A percentile compares a stretch with the other conserved stretches of the same genome.
phyloP scores from a whole-genome alignment of 2,888 invertebrate genomes.

The Idaea aversata region DNA sequence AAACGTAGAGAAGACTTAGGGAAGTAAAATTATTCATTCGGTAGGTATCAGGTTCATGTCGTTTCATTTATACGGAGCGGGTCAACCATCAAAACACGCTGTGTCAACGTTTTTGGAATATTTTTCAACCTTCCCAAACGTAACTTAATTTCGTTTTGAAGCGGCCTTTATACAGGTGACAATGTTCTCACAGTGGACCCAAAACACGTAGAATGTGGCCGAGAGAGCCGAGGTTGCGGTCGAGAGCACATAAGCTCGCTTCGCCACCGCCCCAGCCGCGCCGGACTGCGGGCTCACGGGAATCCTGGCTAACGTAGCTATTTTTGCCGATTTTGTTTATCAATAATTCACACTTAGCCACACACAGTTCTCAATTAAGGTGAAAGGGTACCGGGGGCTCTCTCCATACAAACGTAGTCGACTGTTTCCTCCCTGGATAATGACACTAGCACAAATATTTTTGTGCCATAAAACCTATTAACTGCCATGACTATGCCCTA shows the following conservation, averaged over 20 bases:
- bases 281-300: conserved; percentile 13
- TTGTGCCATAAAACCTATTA: too few relatives aligned
- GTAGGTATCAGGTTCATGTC: neutral
- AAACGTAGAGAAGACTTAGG: neutral
- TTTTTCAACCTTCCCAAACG: conserved; percentile 3
- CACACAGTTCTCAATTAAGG: conserved; percentile 5
- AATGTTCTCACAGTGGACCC: conserved; percentile 26
- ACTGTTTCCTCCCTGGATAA: too few relatives aligned
- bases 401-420: too few relatives aligned
- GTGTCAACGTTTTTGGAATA: neutral
- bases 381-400: too few relatives aligned
- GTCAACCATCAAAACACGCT: neutral
- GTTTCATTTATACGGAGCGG: neutral
- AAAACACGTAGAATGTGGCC: conserved; percentile 21
- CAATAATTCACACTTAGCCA: neutral
- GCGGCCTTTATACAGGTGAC: conserved; percentile 26
- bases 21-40: neutral
- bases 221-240: conserved; percentile 20
- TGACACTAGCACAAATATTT: too few relatives aligned
- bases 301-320: conserved; percentile 10
- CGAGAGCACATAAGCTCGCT: conserved; percentile 19
- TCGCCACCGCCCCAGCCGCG: conserved; percentile 9
- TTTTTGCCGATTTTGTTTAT: neutral
- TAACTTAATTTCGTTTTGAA: conserved; percentile 16
- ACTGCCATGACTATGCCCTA: too few relatives aligned